Base-by-base conservation (phyloP, 2,888 invertebrate genomes). In the Orgyia antiqua region DNA sequence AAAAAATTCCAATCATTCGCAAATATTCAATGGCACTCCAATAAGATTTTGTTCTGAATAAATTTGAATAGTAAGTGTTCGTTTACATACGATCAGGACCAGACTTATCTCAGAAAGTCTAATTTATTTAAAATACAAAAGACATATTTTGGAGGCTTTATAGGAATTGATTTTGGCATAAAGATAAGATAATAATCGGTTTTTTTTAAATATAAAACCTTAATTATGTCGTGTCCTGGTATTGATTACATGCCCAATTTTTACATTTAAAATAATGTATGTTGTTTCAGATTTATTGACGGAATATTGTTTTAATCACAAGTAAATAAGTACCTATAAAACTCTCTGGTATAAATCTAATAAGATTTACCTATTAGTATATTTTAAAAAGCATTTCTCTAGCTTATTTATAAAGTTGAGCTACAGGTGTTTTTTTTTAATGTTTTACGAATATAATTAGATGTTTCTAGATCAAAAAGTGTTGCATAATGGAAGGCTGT, bases 401-500 rank as follows among this genome's bases (percentile, higher is more conserved):
- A 29, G 19, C 12, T 25, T 44, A 29, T 29, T 26, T 23, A 42
- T 37, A 41, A 41, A 37, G 37, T 36, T 29, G 13, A n/a, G 27
- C 32, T 47, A 44, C 54, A 39, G 36, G 37, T 51, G 42, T 55
- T 52, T 43, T 52, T 48, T 52, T 51, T 51, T 48, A 47, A 47
- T 36, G n/a, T n/a, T n/a, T n/a, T n/a, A n/a, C n/a, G 41, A 46
- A 65, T 59, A 60, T n/a, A 58, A 57, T 58, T 40, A 27, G 65
- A 67, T 69, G 69, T 68, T 71, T 69, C 68, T 68, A 61, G 67
- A 72, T 64, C 62, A 66, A 67, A 65, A 44, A 43, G 45, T 58
- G 66, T 78, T 80, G 74, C 74, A 76, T 82, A 80, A 83, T 70
- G 60, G 39, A 51, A 60, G 65, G 52, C 51, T 65, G 56, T 50